phyloP scores from a whole-genome alignment of 1,140 invertebrate species.

The Tetraneura akinire region DNA sequence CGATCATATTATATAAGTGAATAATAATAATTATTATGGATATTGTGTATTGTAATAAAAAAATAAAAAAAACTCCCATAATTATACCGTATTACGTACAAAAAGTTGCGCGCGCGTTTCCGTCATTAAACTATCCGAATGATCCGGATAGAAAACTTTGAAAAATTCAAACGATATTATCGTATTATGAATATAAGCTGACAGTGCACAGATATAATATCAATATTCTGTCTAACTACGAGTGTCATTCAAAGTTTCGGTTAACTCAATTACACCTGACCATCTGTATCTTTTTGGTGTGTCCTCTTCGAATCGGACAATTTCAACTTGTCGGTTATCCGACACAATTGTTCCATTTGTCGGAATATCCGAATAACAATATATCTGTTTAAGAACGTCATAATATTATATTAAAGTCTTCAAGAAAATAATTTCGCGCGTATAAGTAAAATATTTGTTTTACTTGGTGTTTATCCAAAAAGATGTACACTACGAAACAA shows the following conservation, averaged over 20 bases:
- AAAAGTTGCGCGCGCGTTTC: neutral
- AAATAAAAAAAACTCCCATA: too few species aligned
- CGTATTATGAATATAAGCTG: neutral
- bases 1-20: neutral
- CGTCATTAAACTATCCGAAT: neutral
- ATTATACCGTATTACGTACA: too few species aligned
- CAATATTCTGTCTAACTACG: neutral
- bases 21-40: too few species aligned
- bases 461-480: neutral
- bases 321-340: neutral
- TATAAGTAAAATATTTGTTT: neutral
- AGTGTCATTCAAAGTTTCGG: conserved; percentile 3
- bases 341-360: neutral
- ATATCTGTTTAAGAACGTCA: neutral
- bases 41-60: too few species aligned
- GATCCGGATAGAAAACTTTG: neutral
- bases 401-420: too few species aligned
- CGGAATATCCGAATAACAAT: neutral
- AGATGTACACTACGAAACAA: neutral
- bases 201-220: neutral
- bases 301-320: neutral
- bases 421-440: neutral
- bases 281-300: neutral
- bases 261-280: conserved; percentile 10
- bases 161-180: neutral